Evolutionary conservation across 2,113 vertebrate genomes (phyloP), one percentile per base, ranked within the genome.

Genomic region (Furnarius figulus): DNA sequence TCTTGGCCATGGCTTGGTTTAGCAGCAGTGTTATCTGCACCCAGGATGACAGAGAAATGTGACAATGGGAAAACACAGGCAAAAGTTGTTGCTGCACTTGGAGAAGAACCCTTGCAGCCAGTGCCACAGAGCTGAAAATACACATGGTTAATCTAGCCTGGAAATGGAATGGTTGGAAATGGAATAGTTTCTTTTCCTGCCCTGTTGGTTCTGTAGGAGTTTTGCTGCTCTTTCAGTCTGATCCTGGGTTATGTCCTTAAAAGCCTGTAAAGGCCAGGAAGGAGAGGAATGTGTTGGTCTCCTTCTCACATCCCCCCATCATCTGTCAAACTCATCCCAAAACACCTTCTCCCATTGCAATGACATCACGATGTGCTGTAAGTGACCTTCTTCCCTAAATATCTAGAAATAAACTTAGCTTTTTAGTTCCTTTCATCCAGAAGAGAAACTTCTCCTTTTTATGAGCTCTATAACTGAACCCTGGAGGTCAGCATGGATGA

Each of bases 11-110:
- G 16, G 4, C 8, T 1, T 67, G n/a, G 35, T 8, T 90, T 21
- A 40, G 46, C 40, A 61, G 84, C 28, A 21, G 24, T 0, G 0
- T 49, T 66, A 22, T 14, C 56, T 6, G 3, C 0, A 0, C 6
- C 56, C 39, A 33, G 12, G 8, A 27, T 10, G 62, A 14, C 9
- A 22, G 28, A 70, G 6, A 46, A 28, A 19, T 1, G 16, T 23
- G 16, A 14, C 13, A 3, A 2, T 5, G 28, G 49, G 59, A 37
- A 49, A 81, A 42, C 7, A 11, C 0, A 13, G 6, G 14, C 12
- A 18, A 71, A 67, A 85, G 46, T 3, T 9, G 9, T 39, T 44
- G 14, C 39, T 30, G 5, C 2, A 0, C 8, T 70, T n/a, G 25
- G 27, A 86, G 39, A 67, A 52, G 56, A 67, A 17, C 8, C 49